A percentile compares a stretch with the other conserved stretches of the same genome.
Conservation (phyloP, 2,113 vertebrate species). For the Brachypteracias leptosomus region DNA sequence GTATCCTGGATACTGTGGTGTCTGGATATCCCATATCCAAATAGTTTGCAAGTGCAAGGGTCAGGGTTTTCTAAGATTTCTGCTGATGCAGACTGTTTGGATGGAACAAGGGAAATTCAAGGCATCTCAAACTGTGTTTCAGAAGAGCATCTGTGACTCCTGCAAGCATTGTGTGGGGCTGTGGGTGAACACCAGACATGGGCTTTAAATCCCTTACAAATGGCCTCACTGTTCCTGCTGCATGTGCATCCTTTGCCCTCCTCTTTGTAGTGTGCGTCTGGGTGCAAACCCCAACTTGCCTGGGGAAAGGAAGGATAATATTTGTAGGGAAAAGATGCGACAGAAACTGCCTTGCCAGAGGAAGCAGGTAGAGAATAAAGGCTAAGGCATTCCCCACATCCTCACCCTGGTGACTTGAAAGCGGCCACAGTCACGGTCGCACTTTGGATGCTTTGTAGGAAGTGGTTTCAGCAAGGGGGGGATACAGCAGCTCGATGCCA, state of each 20-base stretch:
- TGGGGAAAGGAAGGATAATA: neutral
- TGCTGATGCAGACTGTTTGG: neutral
- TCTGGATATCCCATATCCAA: neutral
- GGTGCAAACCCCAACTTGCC: neutral
- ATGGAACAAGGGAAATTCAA: neutral
- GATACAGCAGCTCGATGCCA: neutral
- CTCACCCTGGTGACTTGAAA: fast-evolving
- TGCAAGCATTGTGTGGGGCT: neutral
- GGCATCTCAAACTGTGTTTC: neutral
- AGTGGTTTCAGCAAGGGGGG: neutral
- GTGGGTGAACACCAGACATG: neutral
- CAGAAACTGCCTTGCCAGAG: neutral
- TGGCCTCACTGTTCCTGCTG: neutral
- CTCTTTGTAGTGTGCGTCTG: neutral
- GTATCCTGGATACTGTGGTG: neutral
- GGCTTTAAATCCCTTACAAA: neutral
- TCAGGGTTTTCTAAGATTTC: neutral
- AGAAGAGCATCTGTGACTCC: neutral
- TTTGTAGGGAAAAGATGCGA: neutral
- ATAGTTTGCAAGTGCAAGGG: neutral
- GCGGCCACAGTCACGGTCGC: fast-evolving
- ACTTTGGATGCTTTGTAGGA: neutral
- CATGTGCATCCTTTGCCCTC: fast-evolving
- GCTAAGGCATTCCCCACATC: fast-evolving
- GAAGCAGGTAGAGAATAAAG: neutral